Percentiles rank a stretch among this genome's conserved stretches.
Conservation (phyloP, 1,140 invertebrate species). For the Dendroctonus ponderosae region DNA sequence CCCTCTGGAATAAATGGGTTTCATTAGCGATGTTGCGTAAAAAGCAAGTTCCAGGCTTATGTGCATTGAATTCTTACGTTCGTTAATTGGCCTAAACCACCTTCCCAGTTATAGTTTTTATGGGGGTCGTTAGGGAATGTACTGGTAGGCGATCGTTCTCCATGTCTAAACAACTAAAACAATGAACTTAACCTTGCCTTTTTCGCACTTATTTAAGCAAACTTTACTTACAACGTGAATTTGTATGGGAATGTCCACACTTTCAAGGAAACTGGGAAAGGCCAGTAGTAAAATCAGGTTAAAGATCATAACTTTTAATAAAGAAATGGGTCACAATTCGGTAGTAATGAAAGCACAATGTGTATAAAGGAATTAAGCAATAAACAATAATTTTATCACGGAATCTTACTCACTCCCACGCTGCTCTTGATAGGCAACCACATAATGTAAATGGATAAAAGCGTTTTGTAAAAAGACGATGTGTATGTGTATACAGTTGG, state of each 20-base stretch:
- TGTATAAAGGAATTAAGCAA: no score
- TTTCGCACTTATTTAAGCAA: neutral
- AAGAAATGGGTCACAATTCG: no score
- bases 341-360: no score
- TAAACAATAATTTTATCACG: no score
- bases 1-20: constrained; percentile 59
- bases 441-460: no score
- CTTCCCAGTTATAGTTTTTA: constrained; percentile 65
- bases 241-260: constrained; percentile 26
- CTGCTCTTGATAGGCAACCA: no score
- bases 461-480: no score
- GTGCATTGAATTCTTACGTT: constrained; percentile 57
- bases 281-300: constrained; percentile 2
- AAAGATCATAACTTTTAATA: constrained; percentile 4
- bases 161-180: constrained; percentile 70
- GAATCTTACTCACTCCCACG: no score
- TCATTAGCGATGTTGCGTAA: neutral
- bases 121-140: constrained; percentile 72
- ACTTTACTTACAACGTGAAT: constrained; percentile 35
- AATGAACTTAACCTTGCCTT: neutral
- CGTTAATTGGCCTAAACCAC: constrained; percentile 68
- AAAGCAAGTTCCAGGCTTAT: neutral
- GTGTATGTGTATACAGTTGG: no score
- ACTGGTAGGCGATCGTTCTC: constrained; percentile 67
- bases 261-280: neutral